Evolutionary conservation across 2,888 invertebrate genomes (phyloP), one percentile per base, ranked within the genome.

Genomic region (Elysia crispata): DNA sequence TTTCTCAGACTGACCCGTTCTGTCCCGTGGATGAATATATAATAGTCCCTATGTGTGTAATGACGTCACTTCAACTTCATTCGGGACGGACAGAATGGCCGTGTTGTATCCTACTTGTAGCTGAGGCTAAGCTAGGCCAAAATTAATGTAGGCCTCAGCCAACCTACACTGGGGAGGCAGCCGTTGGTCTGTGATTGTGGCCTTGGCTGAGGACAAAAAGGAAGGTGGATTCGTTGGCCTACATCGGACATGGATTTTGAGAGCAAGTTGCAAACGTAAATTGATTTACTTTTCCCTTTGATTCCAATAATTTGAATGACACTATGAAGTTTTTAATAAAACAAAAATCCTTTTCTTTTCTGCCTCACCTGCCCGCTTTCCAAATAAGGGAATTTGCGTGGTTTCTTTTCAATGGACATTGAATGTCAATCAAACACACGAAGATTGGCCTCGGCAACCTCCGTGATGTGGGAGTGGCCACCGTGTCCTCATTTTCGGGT

Each of bases 361-460:
- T 13, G 62, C 31, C 72, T 78, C 62, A 78, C 73, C 79, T 79
- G 79, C 76, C 82, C 75, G 57, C 49, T 69, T 75, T 76, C 82
- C 82, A 66, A 77, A 80, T 83, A 81, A 67, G 84, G 82, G 81
- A 73, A 80, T 84, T 82, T 84, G 84, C 83, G 73, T 64, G 72
- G 74, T n/a, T 73, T 69, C 80, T 79, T 81, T 67, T 76, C 69
- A 78, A 69, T 76, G 76, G 62, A 66, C 79, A 49, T 60, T 62
- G 73, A n/a, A 74, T 83, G 81, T 84, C 79, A 82, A 77, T 81
- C 81, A 83, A 79, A 69, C 18, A 31, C 23, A 11, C 57, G 28
- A 49, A 74, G 31, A 0, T 60, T 23, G 20, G 30, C 54, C 50
- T 62, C 77, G 77, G 72, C 31, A 25, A 28, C 25, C 18, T n/a